Conservation (phyloP, 2,113 vertebrate species). For the Trogon surrucura region DNA sequence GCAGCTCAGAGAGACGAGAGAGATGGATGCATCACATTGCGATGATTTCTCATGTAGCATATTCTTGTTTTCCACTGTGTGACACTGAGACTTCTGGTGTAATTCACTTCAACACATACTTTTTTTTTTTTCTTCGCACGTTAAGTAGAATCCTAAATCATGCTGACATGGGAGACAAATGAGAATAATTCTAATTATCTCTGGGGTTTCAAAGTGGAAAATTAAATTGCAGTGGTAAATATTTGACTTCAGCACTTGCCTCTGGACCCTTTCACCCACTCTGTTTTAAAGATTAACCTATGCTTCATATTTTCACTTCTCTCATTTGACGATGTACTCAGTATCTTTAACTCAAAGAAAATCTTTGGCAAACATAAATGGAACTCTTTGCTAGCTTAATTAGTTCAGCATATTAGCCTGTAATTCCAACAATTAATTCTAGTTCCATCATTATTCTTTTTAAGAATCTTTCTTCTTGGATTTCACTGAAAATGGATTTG, state of each 20-base stretch:
- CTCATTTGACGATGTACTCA: constrained; percentile 21
- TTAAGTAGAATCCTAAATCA: constrained; percentile 50
- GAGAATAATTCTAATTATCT: constrained; percentile 62
- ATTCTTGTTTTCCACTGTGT: not conserved
- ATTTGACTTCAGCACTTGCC: constrained; percentile 54
- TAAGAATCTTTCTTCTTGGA: constrained; percentile 4
- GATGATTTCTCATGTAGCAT: not conserved
- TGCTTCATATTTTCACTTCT: constrained; percentile 38
- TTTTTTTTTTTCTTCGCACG: not conserved
- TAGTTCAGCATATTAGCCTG: constrained; percentile 57
- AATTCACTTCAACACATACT: not conserved
- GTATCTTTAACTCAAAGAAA: constrained; percentile 25
- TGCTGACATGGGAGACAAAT: constrained; percentile 37
- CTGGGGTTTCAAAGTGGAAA: constrained; percentile 50
- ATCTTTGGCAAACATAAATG: constrained; percentile 54
- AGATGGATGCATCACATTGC: rapidly evolving
- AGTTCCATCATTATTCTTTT: constrained; percentile 28
- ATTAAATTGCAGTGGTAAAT: constrained; percentile 65
- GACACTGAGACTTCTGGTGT: not conserved
- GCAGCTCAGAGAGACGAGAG: rapidly evolving
- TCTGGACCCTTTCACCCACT: constrained; percentile 42
- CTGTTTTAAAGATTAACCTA: constrained; percentile 57
- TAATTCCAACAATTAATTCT: constrained; percentile 57
- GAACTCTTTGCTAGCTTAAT: constrained; percentile 50
- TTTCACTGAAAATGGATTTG: constrained; percentile 31